phyloP scores from a whole-genome alignment of 37 sponge, comb jelly and placozoan genomes.

The Chondrosia reniformis region DNA sequence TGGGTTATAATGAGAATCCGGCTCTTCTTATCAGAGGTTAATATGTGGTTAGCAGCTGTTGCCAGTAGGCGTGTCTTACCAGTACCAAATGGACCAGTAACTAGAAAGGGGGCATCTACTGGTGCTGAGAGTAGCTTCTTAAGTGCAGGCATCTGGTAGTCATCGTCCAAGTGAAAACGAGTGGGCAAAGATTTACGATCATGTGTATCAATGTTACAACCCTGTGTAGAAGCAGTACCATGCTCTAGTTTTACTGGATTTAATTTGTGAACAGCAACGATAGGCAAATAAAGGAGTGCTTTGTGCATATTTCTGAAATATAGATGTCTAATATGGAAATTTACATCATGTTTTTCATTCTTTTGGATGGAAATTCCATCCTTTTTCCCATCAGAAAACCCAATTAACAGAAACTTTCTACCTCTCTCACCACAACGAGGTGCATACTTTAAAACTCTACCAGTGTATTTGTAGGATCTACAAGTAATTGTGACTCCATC shows the following conservation, averaged over 20 bases:
- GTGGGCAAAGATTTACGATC: background rate
- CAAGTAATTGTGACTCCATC: background rate
- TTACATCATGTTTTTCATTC: background rate
- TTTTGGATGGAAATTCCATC: background rate
- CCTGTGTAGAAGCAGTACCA: too few relatives aligned
- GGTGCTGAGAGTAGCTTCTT: slow-evolving; percentile 6
- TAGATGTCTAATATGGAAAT: background rate
- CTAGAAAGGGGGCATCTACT: slow-evolving; percentile 23
- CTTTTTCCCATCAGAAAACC: background rate
- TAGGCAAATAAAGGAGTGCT: background rate
- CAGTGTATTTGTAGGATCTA: too few relatives aligned
- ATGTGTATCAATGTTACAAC: background rate
- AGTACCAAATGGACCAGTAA: slow-evolving; percentile 81
- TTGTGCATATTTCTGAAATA: background rate
- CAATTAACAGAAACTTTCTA: background rate
- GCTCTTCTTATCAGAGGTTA: background rate
- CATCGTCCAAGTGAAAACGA: background rate
- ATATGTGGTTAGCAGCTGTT: slow-evolving; percentile 47
- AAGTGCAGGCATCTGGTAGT: slow-evolving; percentile 30
- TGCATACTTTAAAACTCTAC: background rate
- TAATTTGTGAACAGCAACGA: background rate
- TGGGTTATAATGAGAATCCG: slow-evolving; percentile 59
- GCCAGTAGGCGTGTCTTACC: slow-evolving; percentile 75
- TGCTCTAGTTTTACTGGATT: background rate
- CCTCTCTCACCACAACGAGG: background rate